phyloP scores from a whole-genome alignment of 2,888 invertebrate genomes.

The Biston betularia region DNA sequence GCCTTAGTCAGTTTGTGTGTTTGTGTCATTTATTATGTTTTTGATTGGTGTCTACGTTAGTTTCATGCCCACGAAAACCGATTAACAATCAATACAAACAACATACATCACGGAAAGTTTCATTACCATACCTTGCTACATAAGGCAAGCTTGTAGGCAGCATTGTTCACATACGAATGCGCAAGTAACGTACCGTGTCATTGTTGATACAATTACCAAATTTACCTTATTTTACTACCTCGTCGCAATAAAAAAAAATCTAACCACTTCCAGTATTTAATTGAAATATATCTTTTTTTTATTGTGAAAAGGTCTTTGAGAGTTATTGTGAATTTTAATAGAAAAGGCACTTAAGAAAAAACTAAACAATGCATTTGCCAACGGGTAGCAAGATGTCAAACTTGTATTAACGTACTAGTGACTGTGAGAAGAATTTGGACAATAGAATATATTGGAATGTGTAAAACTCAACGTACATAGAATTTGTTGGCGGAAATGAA shows the following conservation, averaged over 20 bases:
- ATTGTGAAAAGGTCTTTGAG: conserved; percentile 15
- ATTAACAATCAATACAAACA: conserved; percentile 32
- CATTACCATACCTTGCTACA: conserved; percentile 39
- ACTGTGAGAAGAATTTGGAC: conserved; percentile 56
- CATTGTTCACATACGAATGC: conserved; percentile 65
- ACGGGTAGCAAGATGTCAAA: conserved; percentile 51
- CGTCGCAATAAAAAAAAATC: conserved; percentile 19
- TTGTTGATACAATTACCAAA: conserved; percentile 49
- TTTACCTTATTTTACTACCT: conserved; percentile 8
- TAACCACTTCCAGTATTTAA: conserved; percentile 13
- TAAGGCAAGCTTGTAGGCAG: conserved; percentile 58
- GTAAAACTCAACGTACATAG: conserved; percentile 10
- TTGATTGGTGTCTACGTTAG: background rate
- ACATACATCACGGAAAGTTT: conserved; percentile 30
- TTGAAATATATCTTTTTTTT: background rate
- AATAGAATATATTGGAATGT: conserved; percentile 46
- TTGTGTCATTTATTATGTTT: background rate
- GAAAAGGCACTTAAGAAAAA: conserved; percentile 56
- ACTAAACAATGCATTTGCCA: conserved; percentile 71
- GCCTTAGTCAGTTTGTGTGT: too few species aligned
- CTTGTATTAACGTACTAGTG: conserved; percentile 33
- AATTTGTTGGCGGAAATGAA: background rate
- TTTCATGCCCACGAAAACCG: conserved; percentile 24
- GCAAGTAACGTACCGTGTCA: conserved; percentile 58
- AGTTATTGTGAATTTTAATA: conserved; percentile 39